Conservation (phyloP, 2,797 vertebrate species). For the Neomorphus geoffroyi region DNA sequence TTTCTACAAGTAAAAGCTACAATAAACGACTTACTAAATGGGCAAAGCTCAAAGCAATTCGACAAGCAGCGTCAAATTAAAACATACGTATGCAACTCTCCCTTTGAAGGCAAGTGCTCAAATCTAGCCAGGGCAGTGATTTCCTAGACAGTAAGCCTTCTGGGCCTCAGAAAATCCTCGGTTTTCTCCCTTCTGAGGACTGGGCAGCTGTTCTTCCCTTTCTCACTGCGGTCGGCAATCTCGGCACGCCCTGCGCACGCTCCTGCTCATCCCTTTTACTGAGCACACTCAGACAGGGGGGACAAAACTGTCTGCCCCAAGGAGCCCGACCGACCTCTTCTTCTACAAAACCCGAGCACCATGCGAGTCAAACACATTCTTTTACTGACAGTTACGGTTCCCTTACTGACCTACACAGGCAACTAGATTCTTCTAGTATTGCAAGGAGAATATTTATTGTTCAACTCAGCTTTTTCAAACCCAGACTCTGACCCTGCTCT, state of each 20-base stretch:
- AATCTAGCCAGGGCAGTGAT: not conserved
- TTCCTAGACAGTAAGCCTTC: not conserved
- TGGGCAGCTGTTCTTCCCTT: not conserved
- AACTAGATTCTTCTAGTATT: not conserved
- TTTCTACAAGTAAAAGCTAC: not conserved
- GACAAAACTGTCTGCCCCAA: not conserved
- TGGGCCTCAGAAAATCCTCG: not conserved
- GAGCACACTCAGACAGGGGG: not conserved
- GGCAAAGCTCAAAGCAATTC: not conserved
- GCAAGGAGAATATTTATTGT: too few species aligned
- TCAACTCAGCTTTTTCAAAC: not conserved
- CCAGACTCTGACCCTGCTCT: not conserved
- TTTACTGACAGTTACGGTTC: rapidly evolving
- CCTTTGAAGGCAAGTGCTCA: not conserved
- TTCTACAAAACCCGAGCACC: not conserved
- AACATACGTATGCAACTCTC: not conserved
- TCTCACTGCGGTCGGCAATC: not conserved
- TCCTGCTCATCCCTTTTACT: rapidly evolving
- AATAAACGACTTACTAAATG: not conserved
- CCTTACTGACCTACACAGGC: not conserved
- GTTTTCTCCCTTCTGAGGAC: not conserved
- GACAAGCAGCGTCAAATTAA: not conserved
- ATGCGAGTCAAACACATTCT: not conserved
- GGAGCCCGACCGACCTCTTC: not conserved
- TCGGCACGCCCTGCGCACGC: not conserved